Percentiles rank a stretch among this genome's conserved stretches.
Conservation (phyloP, 2,888 invertebrate species). For the Teinopalpus imperialis region DNA sequence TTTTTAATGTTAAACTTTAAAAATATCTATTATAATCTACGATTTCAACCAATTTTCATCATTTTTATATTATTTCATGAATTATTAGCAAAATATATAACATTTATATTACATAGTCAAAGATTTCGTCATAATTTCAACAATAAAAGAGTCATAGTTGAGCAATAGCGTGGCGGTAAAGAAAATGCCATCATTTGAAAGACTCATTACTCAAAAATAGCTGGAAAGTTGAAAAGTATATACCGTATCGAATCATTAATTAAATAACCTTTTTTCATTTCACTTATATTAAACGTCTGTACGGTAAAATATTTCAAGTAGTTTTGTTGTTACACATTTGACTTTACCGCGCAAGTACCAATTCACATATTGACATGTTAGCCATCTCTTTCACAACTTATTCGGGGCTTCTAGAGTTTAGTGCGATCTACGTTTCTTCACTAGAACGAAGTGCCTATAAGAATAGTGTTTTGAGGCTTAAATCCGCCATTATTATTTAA, state of each 20-base stretch:
- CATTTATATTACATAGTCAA: background rate
- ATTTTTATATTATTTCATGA: constrained; percentile 4
- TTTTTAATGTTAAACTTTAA: constrained; percentile 24
- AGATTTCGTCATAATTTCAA: constrained; percentile 42
- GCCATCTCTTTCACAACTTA: constrained; percentile 56
- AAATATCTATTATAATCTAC: background rate
- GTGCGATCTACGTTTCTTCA: constrained; percentile 64
- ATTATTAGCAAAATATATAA: background rate
- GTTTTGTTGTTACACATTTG: constrained; percentile 49
- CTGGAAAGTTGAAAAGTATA: background rate
- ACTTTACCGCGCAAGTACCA: constrained; percentile 77
- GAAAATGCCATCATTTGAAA: constrained; percentile 29
- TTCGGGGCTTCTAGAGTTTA: constrained; percentile 47
- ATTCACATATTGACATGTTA: constrained; percentile 55
- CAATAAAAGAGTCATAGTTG: constrained; percentile 33
- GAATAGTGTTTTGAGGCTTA: constrained; percentile 67
- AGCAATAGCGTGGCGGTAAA: constrained; percentile 44
- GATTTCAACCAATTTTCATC: background rate
- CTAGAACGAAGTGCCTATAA: constrained; percentile 61
- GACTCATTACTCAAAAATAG: constrained; percentile 25
- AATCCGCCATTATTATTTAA: constrained; percentile 75
- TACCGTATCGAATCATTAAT: background rate
- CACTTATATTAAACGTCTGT: constrained; percentile 1
- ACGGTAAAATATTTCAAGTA: constrained; percentile 12
- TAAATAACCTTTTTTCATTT: constrained; percentile 7